Conservation (phyloP, 2,113 vertebrate species). For the Phaethon lepturus region DNA sequence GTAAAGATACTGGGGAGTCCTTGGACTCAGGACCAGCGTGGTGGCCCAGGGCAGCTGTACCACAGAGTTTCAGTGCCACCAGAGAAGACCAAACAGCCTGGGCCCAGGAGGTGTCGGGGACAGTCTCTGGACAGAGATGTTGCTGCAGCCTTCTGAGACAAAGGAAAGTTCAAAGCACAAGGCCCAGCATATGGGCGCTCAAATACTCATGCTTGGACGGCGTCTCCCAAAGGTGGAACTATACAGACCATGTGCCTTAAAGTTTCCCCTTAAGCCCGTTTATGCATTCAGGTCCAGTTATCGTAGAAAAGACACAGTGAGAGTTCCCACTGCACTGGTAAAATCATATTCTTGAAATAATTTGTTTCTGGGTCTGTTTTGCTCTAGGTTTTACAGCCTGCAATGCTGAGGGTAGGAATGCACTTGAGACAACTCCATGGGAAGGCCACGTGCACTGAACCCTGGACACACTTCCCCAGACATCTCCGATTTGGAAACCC, state of each 20-base stretch:
- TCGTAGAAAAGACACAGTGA: background rate
- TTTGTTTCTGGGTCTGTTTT: background rate
- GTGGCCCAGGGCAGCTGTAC: too few species aligned
- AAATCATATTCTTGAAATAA: background rate
- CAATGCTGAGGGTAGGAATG: background rate
- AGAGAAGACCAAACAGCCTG: background rate
- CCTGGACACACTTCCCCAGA: background rate
- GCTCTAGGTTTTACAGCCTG: background rate
- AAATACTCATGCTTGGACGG: accelerated
- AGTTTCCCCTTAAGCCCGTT: background rate
- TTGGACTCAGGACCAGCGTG: accelerated
- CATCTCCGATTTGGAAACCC: background rate
- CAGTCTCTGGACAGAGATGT: background rate
- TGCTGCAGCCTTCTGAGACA: background rate
- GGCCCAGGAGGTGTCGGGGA: background rate
- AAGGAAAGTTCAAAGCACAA: background rate
- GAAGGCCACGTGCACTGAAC: background rate
- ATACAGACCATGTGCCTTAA: background rate
- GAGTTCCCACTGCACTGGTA: background rate
- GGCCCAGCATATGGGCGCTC: accelerated
- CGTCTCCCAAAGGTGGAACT: background rate
- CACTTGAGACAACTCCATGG: background rate
- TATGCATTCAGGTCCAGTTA: background rate
- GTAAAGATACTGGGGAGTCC: accelerated
- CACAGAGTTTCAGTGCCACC: background rate